Base-by-base conservation (phyloP, 35 echinoderm and acorn worm species). In the Hemicentrotus pulcherrimus region DNA sequence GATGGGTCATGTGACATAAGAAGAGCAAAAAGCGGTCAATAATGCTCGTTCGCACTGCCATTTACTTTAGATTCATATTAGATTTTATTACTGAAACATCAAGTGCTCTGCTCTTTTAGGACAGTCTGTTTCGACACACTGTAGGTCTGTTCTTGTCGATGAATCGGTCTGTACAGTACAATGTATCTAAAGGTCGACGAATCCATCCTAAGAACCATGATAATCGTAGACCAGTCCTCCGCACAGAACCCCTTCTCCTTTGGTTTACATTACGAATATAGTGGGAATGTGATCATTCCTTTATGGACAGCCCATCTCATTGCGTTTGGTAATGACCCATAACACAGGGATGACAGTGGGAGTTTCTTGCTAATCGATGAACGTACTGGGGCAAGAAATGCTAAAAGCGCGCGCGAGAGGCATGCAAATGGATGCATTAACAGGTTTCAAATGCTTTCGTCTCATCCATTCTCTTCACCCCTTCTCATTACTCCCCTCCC, bases 401-500 rank as follows among this genome's bases (percentile, higher is more conserved):
- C 65, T 78, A 78, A 78, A 78, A 78, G 65, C 65, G 65, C 24
- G 65, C 65, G 65, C 19, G 65, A n/a, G 65, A n/a, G 3, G 65
- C 65, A 78, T 78, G 65, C 65, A 78, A 78, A 78, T 78, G 65
- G 65, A 78, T 78, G 65, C 65, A 78, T 78, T 78, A 78, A 78
- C 65, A 78, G 65, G 65, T 78, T 78, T 78, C 24, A n/a, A 78
- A 78, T 78, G 65, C 65, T 78, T 78, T 78, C 28, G n/a, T 0
- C 52, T 59, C 9, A 78, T 78, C 65, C 65, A 28, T 28, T 78
- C 28, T 78, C 65, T n/a, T 70, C 24, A 28, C 24, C 28, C 65
- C 61, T 71, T 33, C 87, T 0, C 7, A 13, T 30, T 9, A 3
- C 45, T 32, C 88, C 88, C 0, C 14, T 32, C 16, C n/a, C 88